These are phyloP conservation scores for Ceratina australensis DNA, from an alignment of 1,140 invertebrate species.

Conservation along the genomic window DNA sequence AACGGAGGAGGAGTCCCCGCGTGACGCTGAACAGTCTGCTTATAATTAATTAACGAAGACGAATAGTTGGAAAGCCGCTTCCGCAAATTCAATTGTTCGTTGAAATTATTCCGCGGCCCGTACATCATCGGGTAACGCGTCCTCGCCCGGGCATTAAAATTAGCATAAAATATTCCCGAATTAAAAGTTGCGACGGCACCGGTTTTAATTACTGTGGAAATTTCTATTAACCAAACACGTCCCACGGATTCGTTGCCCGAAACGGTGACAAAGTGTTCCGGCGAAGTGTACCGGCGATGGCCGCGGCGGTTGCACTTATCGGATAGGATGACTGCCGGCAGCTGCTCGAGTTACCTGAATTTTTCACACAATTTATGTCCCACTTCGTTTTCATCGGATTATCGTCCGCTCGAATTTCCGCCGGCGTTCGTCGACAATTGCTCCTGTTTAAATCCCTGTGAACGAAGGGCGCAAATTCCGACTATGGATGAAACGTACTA, in stretches of 20 bases:
- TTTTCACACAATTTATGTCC: no score
- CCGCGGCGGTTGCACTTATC: no score
- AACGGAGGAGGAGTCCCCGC: no score
- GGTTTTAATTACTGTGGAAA: background rate
- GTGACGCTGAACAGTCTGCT: background rate
- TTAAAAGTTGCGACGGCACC: no score
- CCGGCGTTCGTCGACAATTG: background rate
- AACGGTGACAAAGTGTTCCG: background rate
- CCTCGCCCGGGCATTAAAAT: conserved; percentile 21
- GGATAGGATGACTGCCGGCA: no score
- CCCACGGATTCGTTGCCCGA: background rate
- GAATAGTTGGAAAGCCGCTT: conserved; percentile 19
- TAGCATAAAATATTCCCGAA: conserved; percentile 4
- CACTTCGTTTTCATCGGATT: no score
- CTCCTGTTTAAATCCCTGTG: background rate
- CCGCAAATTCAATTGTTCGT: conserved; percentile 21
- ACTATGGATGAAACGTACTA: background rate
- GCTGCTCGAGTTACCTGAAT: no score
- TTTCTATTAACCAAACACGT: background rate
- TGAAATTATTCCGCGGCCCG: conserved; percentile 25
- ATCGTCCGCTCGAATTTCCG: no score
- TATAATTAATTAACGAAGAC: conserved; percentile 37
- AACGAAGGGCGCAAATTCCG: conserved; percentile 3
- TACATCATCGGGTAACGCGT: conserved; percentile 13
- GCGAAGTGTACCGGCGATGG: no score